phyloP scores from a whole-genome alignment of 1,140 invertebrate species.

The Lordiphosa stackelbergi region DNA sequence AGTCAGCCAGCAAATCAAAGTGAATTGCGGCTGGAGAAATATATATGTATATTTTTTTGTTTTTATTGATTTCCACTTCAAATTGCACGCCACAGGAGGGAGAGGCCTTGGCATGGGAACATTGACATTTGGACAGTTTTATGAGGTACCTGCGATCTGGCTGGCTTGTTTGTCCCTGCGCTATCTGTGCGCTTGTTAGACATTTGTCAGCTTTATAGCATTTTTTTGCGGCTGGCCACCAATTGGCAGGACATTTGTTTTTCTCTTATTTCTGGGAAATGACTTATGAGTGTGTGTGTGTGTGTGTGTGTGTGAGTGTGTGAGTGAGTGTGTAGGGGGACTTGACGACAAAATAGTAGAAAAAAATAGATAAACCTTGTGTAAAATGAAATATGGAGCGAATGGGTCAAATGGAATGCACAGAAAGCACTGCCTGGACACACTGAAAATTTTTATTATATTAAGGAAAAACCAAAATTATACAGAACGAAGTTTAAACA shows the following conservation, averaged over 20 bases:
- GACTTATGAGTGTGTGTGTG: constrained; percentile 47
- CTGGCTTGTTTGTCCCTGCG: constrained; percentile 4
- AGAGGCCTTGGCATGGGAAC: constrained; percentile 35
- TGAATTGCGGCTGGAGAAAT: constrained; percentile 30
- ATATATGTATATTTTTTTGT: constrained; percentile 27
- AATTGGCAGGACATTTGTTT: constrained; percentile 67
- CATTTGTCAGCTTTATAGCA: constrained; percentile 71
- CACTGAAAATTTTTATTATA: too few species aligned
- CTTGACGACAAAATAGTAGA: constrained; percentile 9
- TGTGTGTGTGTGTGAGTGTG: neutral
- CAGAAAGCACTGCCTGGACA: constrained; percentile 1
- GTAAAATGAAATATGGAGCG: neutral
- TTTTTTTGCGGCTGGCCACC: constrained; percentile 63
- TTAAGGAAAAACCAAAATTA: too few species aligned
- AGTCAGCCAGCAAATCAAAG: constrained; percentile 40
- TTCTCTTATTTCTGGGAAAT: constrained; percentile 25
- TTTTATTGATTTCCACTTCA: constrained; percentile 29
- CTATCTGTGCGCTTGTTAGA: constrained; percentile 45
- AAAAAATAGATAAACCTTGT: too few species aligned
- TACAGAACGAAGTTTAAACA: too few species aligned
- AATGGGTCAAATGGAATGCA: constrained; percentile 24
- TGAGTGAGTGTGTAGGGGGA: constrained; percentile 1
- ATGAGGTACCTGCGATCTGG: constrained; percentile 45
- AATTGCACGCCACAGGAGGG: constrained; percentile 31
- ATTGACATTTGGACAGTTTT: constrained; percentile 73